Percentiles rank a stretch among this genome's conserved stretches.
Evolutionary conservation across 2,113 vertebrate species (phyloP).

Genomic region (Prunella himalayana): DNA sequence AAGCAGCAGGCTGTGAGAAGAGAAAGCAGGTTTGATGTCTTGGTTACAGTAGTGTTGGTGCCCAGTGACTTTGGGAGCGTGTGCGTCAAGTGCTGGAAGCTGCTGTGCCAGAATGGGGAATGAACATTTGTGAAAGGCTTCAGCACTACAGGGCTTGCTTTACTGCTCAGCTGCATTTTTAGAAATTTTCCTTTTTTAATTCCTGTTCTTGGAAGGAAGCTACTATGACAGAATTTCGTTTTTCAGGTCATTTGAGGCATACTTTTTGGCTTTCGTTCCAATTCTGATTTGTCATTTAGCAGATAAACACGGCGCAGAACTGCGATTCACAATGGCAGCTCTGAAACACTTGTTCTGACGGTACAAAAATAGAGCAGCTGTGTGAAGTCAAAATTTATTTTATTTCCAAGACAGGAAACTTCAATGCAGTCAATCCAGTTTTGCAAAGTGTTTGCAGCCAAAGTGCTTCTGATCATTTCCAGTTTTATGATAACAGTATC

Average conservation of each 20-base stretch:
- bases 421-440: slow-evolving; percentile 14
- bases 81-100: neutral
- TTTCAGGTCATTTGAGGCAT: slow-evolving; percentile 41
- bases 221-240: neutral
- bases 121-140: neutral
- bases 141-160: neutral
- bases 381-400: slow-evolving; percentile 51
- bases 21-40: neutral
- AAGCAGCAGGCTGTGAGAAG: neutral
- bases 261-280: neutral
- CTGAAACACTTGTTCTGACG: slow-evolving; percentile 35
- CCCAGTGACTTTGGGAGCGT: neutral
- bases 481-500: neutral
- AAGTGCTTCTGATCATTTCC: slow-evolving; percentile 5
- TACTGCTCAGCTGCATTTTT: slow-evolving; percentile 17
- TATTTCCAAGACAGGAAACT: slow-evolving; percentile 24
- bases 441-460: slow-evolving; percentile 12
- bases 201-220: slow-evolving; percentile 51
- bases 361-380: slow-evolving; percentile 53
- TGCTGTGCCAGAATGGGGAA: neutral
- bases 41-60: neutral
- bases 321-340: slow-evolving; percentile 45
- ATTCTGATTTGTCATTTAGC: slow-evolving; percentile 40
- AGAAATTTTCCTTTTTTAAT: slow-evolving; percentile 16
- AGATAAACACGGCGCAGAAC: slow-evolving; percentile 28